Conservation (phyloP, 2,797 vertebrate species). For the Microctenopoma steveboyesi region DNA sequence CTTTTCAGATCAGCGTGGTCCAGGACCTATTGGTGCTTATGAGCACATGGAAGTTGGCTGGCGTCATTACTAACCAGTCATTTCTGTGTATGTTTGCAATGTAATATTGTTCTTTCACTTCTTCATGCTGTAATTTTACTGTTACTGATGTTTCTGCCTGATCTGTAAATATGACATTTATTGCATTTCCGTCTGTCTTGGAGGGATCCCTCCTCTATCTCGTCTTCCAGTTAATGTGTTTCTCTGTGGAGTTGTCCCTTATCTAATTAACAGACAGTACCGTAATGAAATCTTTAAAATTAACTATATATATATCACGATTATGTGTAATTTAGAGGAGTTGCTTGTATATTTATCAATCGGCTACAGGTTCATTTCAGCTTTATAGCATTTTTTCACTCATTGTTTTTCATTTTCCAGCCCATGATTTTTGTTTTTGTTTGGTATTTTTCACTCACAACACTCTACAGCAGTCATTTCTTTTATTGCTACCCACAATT, state of each 20-base stretch:
- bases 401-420: background rate
- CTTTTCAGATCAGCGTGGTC: background rate
- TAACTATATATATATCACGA: background rate
- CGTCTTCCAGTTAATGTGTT: constrained; percentile 1
- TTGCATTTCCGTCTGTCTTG: too few relatives aligned
- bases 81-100: constrained; percentile 1
- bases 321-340: too few relatives aligned
- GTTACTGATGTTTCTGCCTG: background rate
- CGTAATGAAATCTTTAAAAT: background rate
- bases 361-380: background rate
- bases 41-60: background rate
- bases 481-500: too few relatives aligned
- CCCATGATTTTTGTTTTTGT: background rate
- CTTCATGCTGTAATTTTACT: background rate
- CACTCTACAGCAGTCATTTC: too few relatives aligned
- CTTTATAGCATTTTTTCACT: background rate
- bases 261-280: background rate
- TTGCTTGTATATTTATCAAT: background rate
- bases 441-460: too few relatives aligned
- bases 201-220: background rate
- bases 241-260: background rate
- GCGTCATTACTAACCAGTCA: background rate
- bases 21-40: background rate
- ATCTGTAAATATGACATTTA: background rate
- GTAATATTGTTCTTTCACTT: background rate